Evolutionary conservation across 2,113 vertebrate species (phyloP), one percentile per base, ranked within the genome.

Genomic region (Chiloscyllium plagiosum): DNA sequence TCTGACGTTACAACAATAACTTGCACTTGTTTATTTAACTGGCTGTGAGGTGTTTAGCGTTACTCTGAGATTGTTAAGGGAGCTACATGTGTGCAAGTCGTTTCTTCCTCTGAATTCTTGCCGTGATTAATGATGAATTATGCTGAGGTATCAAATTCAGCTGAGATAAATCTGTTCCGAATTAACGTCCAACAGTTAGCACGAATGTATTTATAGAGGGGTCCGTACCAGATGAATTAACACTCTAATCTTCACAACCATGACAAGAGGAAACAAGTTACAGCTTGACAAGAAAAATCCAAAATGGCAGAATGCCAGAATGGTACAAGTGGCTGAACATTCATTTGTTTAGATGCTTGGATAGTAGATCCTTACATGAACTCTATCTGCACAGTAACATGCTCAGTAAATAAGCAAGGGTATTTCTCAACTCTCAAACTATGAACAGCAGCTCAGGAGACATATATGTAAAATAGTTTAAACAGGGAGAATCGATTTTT

Each of bases 181-280:
- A 90, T 33, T n/a, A 90, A 90, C 61, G 50, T n/a, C 50, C 87
- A 52, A 17, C 26, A 61, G 8, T 83, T 26, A 10, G 26, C 52
- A 5, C 5, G 22, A 56, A 29, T 26, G 50, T 61, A 90, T 90
- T 90, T 90, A 61, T 29, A 61, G 87, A 61, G 29, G 24, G 56
- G 56, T 90, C 52, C 52, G 17, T 65, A 52, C 52, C 50, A 90
- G 52, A 90, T 33, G 15, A 52, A 90, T 56, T 90, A 90, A 61
- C 3, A 24, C 86, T 89, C 86, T 52, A 89, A 90, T 13, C 56
- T 26, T 61, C 87, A 90, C 22, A 29, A 29, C 24, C 56, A 19
- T 61, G 52, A 90, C 87, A 65, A 65, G 24, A 61, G 26, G 52
- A 90, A 90, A 90, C 87, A 90, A 90, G 87, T 90, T 90, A 61